These are phyloP conservation scores for Falcaria lacertinaria DNA, from an alignment of 2,888 invertebrate species.

Conservation along the genomic window DNA sequence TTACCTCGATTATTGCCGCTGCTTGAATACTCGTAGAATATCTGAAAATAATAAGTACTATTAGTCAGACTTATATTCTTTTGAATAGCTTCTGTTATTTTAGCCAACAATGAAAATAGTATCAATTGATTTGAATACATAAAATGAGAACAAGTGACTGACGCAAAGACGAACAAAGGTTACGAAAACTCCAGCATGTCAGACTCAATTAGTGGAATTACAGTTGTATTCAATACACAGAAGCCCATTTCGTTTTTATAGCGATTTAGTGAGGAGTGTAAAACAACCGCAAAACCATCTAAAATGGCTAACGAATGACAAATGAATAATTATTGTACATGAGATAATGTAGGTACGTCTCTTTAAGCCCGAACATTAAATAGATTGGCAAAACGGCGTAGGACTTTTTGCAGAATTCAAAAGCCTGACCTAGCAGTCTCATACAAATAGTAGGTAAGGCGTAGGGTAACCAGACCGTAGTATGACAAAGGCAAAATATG, in stretches of 20 bases:
- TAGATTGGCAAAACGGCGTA: conserved; percentile 33
- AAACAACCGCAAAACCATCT: background rate
- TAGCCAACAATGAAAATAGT: background rate
- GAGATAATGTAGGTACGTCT: too few species aligned
- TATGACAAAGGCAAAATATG: too few species aligned
- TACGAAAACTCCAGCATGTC: background rate
- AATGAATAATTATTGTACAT: too few species aligned
- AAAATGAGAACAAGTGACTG: background rate
- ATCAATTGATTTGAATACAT: background rate
- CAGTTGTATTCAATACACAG: background rate
- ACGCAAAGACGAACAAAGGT: background rate
- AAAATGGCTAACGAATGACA: background rate
- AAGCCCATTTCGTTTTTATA: background rate
- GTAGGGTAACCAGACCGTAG: conserved; percentile 22
- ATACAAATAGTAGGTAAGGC: conserved; percentile 30
- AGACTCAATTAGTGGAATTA: background rate
- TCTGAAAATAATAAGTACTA: background rate
- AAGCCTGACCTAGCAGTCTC: conserved; percentile 38
- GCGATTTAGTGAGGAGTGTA: background rate
- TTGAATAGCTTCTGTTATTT: too few species aligned
- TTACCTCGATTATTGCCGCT: background rate
- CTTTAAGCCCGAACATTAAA: conserved; percentile 32
- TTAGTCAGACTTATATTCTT: background rate
- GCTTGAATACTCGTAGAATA: background rate
- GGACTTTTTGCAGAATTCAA: conserved; percentile 41